These are phyloP conservation scores for Polydrusus cervinus DNA, from an alignment of 2,888 invertebrate genomes.

Conservation along the genomic window DNA sequence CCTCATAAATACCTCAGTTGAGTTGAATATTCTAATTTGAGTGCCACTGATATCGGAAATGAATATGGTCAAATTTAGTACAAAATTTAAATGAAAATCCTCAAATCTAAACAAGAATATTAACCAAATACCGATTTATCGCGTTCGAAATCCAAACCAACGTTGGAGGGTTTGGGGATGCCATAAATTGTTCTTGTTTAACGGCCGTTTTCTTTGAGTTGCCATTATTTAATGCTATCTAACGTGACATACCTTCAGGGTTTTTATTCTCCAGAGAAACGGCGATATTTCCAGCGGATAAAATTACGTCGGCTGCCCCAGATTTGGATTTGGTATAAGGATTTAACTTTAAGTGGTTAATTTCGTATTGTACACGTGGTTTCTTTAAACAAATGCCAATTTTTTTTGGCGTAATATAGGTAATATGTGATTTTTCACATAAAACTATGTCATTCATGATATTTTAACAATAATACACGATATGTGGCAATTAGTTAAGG, in stretches of 20 bases:
- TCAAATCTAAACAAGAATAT: conserved; percentile 45
- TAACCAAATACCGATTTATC: conserved; percentile 49
- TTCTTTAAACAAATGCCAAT: neutral
- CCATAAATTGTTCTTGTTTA: conserved; percentile 49
- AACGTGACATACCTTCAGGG: conserved; percentile 52
- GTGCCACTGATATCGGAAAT: conserved; percentile 7
- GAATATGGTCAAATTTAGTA: conserved; percentile 7
- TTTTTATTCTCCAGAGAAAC: conserved; percentile 44
- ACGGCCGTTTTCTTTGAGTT: conserved; percentile 47
- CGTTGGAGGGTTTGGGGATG: conserved; percentile 26
- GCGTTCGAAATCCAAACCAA: conserved; percentile 38
- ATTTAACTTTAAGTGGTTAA: conserved; percentile 8
- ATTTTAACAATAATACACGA: too few relatives aligned
- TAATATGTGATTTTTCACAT: too few relatives aligned
- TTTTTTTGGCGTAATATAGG: too few relatives aligned
- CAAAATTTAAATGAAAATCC: conserved; percentile 19
- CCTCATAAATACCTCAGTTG: too few relatives aligned
- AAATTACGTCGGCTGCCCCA: conserved; percentile 17
- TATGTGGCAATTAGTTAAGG: too few relatives aligned
- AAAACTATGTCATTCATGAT: too few relatives aligned
- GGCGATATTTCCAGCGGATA: conserved; percentile 34
- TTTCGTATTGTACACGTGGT: neutral
- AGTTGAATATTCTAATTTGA: too few relatives aligned
- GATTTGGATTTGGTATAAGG: conserved; percentile 6
- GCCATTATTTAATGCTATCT: conserved; percentile 52